Conservation (phyloP, 2,888 invertebrate genomes). For the Caenorhabditis japonica region DNA sequence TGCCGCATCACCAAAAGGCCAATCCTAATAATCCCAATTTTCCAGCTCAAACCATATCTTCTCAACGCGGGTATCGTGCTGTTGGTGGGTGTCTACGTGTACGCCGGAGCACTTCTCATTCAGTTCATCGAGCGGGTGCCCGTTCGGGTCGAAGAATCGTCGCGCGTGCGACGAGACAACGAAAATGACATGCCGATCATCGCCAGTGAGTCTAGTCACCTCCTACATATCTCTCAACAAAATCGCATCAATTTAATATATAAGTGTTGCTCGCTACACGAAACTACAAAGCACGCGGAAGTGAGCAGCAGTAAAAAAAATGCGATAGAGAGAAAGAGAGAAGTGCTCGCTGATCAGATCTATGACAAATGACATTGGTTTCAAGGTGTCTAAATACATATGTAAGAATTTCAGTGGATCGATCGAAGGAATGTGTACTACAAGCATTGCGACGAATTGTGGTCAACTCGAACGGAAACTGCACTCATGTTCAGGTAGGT, state of each 20-base stretch:
- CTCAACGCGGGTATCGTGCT: slow-evolving; percentile 62
- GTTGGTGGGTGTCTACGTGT: slow-evolving; percentile 63
- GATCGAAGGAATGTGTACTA: slow-evolving; percentile 68
- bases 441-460: slow-evolving; percentile 57
- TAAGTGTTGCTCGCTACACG: slow-evolving; percentile 28
- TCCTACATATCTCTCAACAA: slow-evolving; percentile 7
- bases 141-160: slow-evolving; percentile 43
- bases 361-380: slow-evolving; percentile 26
- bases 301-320: too few species aligned
- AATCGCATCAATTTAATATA: slow-evolving; percentile 23
- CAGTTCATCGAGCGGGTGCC: slow-evolving; percentile 47
- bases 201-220: slow-evolving; percentile 28
- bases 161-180: slow-evolving; percentile 28
- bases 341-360: slow-evolving; percentile 11
- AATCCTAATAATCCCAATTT: too few species aligned
- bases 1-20: too few species aligned
- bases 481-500: slow-evolving; percentile 42
- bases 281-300: slow-evolving; percentile 24
- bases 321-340: slow-evolving; percentile 1
- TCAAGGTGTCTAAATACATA: neutral
- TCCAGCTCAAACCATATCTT: slow-evolving; percentile 67
- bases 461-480: slow-evolving; percentile 43
- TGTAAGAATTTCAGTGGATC: slow-evolving; percentile 64
- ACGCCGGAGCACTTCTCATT: slow-evolving; percentile 62
- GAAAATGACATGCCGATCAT: slow-evolving; percentile 39